Percentiles rank a stretch among this genome's conserved stretches.
These are phyloP conservation scores for Rhineura floridana DNA, from an alignment of 2,113 vertebrate genomes.

Conservation along the genomic window DNA sequence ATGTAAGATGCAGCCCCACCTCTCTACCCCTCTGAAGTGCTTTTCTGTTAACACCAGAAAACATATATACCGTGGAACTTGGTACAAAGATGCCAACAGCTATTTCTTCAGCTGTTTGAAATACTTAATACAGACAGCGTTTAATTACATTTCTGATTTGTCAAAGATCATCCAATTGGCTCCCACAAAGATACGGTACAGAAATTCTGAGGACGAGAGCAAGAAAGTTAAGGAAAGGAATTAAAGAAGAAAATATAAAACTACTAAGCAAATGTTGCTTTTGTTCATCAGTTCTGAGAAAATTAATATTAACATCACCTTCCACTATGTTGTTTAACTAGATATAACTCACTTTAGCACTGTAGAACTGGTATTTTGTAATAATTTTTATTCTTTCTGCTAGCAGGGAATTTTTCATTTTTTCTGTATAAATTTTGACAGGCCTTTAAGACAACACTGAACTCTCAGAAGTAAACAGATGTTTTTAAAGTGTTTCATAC, in stretches of 20 bases:
- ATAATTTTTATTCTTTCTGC: background rate
- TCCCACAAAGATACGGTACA: constrained; percentile 62
- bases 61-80: constrained; percentile 17
- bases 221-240: constrained; percentile 73
- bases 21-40: background rate
- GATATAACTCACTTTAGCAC: background rate
- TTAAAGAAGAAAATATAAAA: constrained; percentile 52
- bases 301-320: constrained; percentile 70
- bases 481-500: background rate
- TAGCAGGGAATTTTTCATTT: background rate
- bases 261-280: constrained; percentile 43
- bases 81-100: constrained; percentile 36
- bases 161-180: constrained; percentile 35
- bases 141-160: constrained; percentile 53
- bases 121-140: constrained; percentile 11
- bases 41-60: constrained; percentile 41
- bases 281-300: constrained; percentile 44
- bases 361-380: background rate
- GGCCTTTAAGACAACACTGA: background rate
- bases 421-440: background rate
- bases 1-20: background rate
- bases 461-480: background rate
- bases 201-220: constrained; percentile 60
- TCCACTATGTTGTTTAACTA: constrained; percentile 34
- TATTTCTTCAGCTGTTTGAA: constrained; percentile 62